Percentiles rank a stretch among this genome's conserved stretches.
These are phyloP conservation scores for Alcis repandata DNA, from an alignment of 2,888 invertebrate genomes.

Conservation along the genomic window DNA sequence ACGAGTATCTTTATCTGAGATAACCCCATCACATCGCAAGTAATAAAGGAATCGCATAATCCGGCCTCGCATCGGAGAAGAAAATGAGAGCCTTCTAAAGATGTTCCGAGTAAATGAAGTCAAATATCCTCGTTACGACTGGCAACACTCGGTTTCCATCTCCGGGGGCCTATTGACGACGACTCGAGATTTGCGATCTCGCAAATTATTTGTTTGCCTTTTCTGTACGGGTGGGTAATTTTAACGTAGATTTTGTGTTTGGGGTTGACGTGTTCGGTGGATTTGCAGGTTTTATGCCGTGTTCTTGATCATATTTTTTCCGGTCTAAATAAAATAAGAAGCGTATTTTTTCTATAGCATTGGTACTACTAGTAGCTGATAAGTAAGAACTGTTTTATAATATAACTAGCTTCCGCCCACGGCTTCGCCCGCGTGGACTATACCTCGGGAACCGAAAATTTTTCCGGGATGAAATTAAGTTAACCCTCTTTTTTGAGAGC, in stretches of 20 bases:
- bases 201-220: slow-evolving; percentile 41
- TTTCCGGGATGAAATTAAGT: too few relatives aligned
- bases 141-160: slow-evolving; percentile 42
- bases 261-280: slow-evolving; percentile 10
- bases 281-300: slow-evolving; percentile 15
- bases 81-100: slow-evolving; percentile 42
- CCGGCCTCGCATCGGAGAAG: slow-evolving; percentile 36
- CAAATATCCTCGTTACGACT: slow-evolving; percentile 45
- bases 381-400: too few relatives aligned
- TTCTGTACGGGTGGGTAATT: slow-evolving; percentile 35
- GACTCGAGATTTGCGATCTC: slow-evolving; percentile 39
- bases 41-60: slow-evolving; percentile 40
- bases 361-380: too few relatives aligned
- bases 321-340: too few relatives aligned
- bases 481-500: too few relatives aligned
- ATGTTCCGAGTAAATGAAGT: slow-evolving; percentile 45
- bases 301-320: slow-evolving; percentile 11
- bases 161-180: slow-evolving; percentile 40
- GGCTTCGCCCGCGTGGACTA: too few relatives aligned
- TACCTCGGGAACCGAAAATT: too few relatives aligned
- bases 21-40: slow-evolving; percentile 39
- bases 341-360: too few relatives aligned
- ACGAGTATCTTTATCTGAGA: slow-evolving; percentile 34
- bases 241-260: slow-evolving; percentile 33
- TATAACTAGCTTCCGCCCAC: too few relatives aligned